Percentiles rank a stretch among this genome's conserved stretches.
Conservation (phyloP, 2,797 vertebrate genomes). For the Smutsia gigantea region DNA sequence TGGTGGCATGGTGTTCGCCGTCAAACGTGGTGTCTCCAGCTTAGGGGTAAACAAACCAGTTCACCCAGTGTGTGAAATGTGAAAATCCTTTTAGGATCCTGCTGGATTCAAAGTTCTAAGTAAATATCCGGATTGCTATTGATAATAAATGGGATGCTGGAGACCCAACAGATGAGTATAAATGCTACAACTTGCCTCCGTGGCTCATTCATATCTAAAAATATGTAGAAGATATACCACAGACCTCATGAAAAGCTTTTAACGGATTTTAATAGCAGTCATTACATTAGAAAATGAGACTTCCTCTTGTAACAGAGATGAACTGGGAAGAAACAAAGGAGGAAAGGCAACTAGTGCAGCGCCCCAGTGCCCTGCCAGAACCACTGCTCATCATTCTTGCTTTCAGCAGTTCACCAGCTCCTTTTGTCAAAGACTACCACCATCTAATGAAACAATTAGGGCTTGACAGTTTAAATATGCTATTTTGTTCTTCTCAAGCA, state of each 20-base stretch:
- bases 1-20: neutral
- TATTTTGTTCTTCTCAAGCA: slow-evolving; percentile 84
- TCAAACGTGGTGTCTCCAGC: slow-evolving; percentile 37
- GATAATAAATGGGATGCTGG: slow-evolving; percentile 74
- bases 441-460: slow-evolving; percentile 88
- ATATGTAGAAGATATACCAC: slow-evolving; percentile 66
- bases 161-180: slow-evolving; percentile 68
- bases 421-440: slow-evolving; percentile 85
- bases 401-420: slow-evolving; percentile 80
- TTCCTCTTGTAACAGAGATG: slow-evolving; percentile 80
- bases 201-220: slow-evolving; percentile 80
- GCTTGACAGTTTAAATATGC: slow-evolving; percentile 86
- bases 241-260: slow-evolving; percentile 76
- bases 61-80: slow-evolving; percentile 49
- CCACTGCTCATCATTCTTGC: slow-evolving; percentile 84
- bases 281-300: slow-evolving; percentile 83
- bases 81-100: slow-evolving; percentile 66
- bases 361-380: slow-evolving; percentile 79
- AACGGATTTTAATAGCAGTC: slow-evolving; percentile 83
- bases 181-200: slow-evolving; percentile 58
- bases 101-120: slow-evolving; percentile 64
- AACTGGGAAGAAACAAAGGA: slow-evolving; percentile 83
- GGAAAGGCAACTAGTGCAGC: slow-evolving; percentile 73
- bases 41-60: slow-evolving; percentile 39
- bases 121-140: slow-evolving; percentile 73